Percentiles rank a stretch among this genome's conserved stretches.
Conservation (phyloP, 2,888 invertebrate species). For the Rhagophthalmus giganteus region DNA sequence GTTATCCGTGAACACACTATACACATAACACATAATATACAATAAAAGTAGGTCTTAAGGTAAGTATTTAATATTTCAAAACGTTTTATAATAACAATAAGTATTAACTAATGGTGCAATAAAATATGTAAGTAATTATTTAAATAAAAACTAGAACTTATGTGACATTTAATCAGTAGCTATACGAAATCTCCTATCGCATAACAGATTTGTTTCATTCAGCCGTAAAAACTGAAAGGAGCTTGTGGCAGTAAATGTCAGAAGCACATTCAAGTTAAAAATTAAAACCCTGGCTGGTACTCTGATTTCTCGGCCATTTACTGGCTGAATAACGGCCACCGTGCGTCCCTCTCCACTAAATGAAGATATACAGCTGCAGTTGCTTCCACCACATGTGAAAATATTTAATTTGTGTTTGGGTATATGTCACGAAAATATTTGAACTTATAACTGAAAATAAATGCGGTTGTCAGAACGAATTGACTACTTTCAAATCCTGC, state of each 20-base stretch:
- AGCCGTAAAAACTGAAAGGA: conserved; percentile 48
- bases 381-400: conserved; percentile 51
- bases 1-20: background rate
- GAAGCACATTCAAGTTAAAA: conserved; percentile 54
- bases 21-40: background rate
- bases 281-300: conserved; percentile 52
- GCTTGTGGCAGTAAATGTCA: conserved; percentile 53
- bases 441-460: conserved; percentile 21
- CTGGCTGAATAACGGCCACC: conserved; percentile 50
- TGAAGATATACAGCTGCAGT: conserved; percentile 50
- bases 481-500: conserved; percentile 9
- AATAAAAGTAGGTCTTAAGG: no score
- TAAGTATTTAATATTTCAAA: background rate
- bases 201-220: conserved; percentile 49
- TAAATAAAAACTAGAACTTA: conserved; percentile 36
- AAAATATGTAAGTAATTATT: no score
- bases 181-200: conserved; percentile 40
- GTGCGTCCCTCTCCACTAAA: conserved; percentile 46
- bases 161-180: conserved; percentile 42
- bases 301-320: conserved; percentile 55
- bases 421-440: conserved; percentile 47
- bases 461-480: conserved; percentile 21
- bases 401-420: conserved; percentile 51
- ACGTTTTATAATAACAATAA: no score
- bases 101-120: no score